Base-by-base conservation (phyloP, 2,888 invertebrate genomes). In the Sinotaia quadrata region DNA sequence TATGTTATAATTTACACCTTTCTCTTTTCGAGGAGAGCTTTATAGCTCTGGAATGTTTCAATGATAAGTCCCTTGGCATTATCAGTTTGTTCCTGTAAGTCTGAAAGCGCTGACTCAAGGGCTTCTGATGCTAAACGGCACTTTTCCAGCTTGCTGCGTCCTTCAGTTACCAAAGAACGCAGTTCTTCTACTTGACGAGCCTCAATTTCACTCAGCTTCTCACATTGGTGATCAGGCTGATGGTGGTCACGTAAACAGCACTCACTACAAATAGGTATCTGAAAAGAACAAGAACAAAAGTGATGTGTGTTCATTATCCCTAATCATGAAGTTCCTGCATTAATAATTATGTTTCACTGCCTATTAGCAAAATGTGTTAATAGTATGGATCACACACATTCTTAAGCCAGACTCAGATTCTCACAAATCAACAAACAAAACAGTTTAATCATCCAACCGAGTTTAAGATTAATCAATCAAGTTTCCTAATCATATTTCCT, bases 241-340 rank as follows among this genome's bases (percentile, higher is more conserved):
- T 94, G 94, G 87, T 97, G 96, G 73, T 94, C 94, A 44, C 91
- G 91, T 74, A 94, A 92, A 75, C 94, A 90, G 88, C 97, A 97
- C 89, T 96, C 95, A 81, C 93, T 93, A 89, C 96, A 97, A 73
- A 94, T 93, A 33, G 94, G 93, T 74, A 93, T 92, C 91, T 95
- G 91, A 27, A 37, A 51, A 41, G 47, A 21, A 63, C 1, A n/a
- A n/a, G n/a, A n/a, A 44, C 8, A 24, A 18, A 31, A 4, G 37
- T 12, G 15, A 57, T 27, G 18, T 4, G n/a, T n/a, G n/a, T n/a
- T n/a, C n/a, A n/a, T n/a, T n/a, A n/a, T n/a, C n/a, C n/a, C n/a
- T n/a, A n/a, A n/a, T n/a, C n/a, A n/a, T n/a, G n/a, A n/a, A n/a
- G n/a, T n/a, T n/a, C n/a, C n/a, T n/a, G n/a, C n/a, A n/a, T n/a